phyloP scores from a whole-genome alignment of 2,113 vertebrate species.

The Myrmophylax atrothorax region DNA sequence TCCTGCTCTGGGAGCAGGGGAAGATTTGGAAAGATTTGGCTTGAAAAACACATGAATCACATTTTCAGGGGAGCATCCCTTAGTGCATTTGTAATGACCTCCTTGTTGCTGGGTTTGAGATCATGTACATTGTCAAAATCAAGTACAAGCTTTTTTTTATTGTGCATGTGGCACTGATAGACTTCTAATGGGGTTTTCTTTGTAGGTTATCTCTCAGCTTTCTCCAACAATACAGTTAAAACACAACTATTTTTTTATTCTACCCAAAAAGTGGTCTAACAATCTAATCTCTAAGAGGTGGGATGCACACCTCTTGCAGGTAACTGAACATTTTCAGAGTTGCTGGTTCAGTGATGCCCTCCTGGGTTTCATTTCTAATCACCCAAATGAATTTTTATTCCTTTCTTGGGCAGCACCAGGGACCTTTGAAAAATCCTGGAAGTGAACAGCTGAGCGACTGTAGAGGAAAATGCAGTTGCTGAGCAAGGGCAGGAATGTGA shows the following conservation, averaged over 20 bases:
- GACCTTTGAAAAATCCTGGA: neutral
- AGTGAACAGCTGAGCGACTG: neutral
- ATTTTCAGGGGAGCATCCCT: neutral
- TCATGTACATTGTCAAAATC: neutral
- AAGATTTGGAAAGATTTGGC: neutral
- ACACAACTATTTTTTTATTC: neutral
- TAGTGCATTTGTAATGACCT: fast-evolving
- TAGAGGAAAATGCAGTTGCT: neutral
- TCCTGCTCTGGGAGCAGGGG: fast-evolving
- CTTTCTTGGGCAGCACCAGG: neutral
- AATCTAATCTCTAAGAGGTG: neutral
- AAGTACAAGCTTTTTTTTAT: neutral
- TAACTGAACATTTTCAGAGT: neutral
- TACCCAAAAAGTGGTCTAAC: neutral
- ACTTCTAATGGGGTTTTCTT: neutral
- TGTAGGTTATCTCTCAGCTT: neutral
- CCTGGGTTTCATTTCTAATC: neutral
- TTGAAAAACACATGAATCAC: neutral
- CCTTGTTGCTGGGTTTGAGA: neutral
- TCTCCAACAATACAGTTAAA: neutral
- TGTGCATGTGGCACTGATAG: neutral
- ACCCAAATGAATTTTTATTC: neutral
- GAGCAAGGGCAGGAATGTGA: neutral
- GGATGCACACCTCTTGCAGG: fast-evolving
- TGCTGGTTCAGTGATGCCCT: neutral